Evolutionary conservation across 2,888 invertebrate genomes (phyloP).

Genomic region (Hydraecia micacea): DNA sequence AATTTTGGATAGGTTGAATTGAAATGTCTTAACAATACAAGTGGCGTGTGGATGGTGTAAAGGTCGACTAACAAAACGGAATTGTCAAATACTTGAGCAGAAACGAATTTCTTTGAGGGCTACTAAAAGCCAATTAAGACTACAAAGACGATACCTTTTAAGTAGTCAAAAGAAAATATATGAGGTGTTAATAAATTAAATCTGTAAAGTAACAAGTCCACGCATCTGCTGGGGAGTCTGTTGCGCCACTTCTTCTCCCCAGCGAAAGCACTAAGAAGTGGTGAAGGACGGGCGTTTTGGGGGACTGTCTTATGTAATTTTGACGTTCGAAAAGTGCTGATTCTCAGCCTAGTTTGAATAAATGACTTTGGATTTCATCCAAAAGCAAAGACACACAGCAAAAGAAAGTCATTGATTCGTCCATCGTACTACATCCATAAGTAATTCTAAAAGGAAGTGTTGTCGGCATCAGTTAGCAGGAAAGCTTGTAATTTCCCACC

Average conservation of each 20-base stretch:
- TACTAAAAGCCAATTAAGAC: background rate
- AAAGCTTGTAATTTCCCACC: slow-evolving; percentile 43
- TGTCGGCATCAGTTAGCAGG: slow-evolving; percentile 8
- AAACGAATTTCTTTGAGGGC: background rate
- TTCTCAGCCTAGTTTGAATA: too few relatives aligned
- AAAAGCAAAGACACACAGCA: background rate
- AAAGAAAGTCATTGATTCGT: background rate
- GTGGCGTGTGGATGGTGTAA: background rate
- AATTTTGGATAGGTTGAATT: background rate
- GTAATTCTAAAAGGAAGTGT: slow-evolving; percentile 9
- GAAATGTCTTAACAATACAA: background rate
- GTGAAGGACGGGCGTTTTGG: too few relatives aligned
- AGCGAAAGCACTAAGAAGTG: too few relatives aligned
- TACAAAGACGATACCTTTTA: background rate
- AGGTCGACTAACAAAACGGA: background rate
- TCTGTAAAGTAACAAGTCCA: background rate
- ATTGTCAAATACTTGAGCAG: background rate
- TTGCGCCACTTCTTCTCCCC: too few relatives aligned
- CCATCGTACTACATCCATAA: background rate
- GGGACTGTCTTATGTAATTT: too few relatives aligned
- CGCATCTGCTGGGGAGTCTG: too few relatives aligned
- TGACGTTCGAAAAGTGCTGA: too few relatives aligned
- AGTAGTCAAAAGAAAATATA: background rate
- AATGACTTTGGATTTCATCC: too few relatives aligned
- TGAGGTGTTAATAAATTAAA: background rate